Percentiles rank a stretch among this genome's conserved stretches.
Conservation (phyloP, 2,888 invertebrate genomes). For the Odontocerum albicorne region DNA sequence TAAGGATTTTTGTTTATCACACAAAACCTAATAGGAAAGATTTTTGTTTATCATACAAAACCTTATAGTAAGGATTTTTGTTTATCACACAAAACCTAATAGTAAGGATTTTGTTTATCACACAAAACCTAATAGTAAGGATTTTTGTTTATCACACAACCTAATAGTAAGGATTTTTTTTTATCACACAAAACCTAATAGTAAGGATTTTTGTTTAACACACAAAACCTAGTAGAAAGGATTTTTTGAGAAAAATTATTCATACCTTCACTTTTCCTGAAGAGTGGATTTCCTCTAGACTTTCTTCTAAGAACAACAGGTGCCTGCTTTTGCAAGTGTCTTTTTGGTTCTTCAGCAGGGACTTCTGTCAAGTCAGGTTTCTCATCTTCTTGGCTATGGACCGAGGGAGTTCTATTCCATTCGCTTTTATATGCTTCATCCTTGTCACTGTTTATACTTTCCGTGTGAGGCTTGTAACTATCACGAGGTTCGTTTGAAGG, state of each 20-base stretch:
- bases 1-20: no score
- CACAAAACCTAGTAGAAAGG: not conserved
- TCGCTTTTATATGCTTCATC: constrained; percentile 22
- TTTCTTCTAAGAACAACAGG: constrained; percentile 63
- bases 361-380: constrained; percentile 7
- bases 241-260: no score
- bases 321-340: constrained; percentile 50
- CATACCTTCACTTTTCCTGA: constrained; percentile 66
- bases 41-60: no score
- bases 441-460: constrained; percentile 34
- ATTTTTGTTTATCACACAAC: no score
- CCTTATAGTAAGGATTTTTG: no score
- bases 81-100: no score
- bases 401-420: constrained; percentile 27
- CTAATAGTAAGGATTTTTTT: no score
- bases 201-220: not conserved
- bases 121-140: no score
- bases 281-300: constrained; percentile 66
- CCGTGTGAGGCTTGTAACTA: constrained; percentile 47
- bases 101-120: no score
- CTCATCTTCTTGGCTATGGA: constrained; percentile 41
- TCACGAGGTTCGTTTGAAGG: constrained; percentile 44
- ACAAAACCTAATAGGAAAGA: no score
- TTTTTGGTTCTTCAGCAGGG: constrained; percentile 44
- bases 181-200: no score